A percentile compares a stretch with the other conserved stretches of the same genome.
Conservation (phyloP, 2,113 vertebrate genomes). For the Elaphurus davidianus region DNA sequence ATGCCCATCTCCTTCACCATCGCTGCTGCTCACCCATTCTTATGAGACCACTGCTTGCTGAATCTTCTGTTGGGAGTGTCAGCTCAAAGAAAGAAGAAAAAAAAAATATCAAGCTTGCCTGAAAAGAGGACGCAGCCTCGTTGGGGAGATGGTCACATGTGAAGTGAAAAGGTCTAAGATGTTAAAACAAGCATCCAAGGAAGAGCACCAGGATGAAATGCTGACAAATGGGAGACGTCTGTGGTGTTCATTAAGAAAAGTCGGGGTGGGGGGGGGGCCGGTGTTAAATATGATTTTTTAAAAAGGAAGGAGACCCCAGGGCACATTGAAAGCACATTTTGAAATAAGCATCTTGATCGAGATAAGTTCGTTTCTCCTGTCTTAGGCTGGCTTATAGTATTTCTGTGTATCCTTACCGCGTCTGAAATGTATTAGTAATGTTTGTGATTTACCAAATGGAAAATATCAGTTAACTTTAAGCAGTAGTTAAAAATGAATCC, state of each 20-base stretch:
- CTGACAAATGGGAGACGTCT: neutral
- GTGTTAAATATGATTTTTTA: neutral
- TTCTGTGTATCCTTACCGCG: neutral
- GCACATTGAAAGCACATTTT: neutral
- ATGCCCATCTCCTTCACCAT: fast-evolving
- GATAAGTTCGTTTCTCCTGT: neutral
- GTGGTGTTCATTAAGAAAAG: neutral
- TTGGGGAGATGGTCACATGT: neutral
- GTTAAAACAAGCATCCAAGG: neutral
- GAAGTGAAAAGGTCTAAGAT: neutral
- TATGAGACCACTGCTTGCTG: neutral
- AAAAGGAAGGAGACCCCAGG: neutral
- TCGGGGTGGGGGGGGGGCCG: neutral
- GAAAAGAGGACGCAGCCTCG: neutral
- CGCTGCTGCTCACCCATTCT: neutral
- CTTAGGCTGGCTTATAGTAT: neutral
- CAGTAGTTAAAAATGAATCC: conserved; percentile 48
- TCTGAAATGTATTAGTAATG: conserved; percentile 39
- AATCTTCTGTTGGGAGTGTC: neutral
- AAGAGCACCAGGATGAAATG: neutral
- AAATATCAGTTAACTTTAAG: conserved; percentile 33
- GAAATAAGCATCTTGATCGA: neutral
- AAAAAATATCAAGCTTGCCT: neutral
- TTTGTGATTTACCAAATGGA: conserved; percentile 45
- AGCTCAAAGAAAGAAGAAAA: neutral